phyloP scores from a whole-genome alignment of 2,113 vertebrate genomes.

The Gymnarchus niloticus region DNA sequence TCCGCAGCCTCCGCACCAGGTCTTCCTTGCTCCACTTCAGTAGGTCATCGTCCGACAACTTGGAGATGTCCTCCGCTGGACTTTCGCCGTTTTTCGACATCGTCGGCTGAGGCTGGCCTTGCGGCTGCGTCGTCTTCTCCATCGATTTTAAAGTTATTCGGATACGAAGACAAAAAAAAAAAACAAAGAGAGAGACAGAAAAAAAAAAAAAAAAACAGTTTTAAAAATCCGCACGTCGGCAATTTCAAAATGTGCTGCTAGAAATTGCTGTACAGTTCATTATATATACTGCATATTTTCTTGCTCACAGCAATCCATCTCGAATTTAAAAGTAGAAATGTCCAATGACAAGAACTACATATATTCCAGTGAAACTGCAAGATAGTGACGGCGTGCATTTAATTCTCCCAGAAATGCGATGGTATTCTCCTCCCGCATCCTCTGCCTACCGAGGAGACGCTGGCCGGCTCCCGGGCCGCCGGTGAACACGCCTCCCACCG shows the following conservation, averaged over 20 bases:
- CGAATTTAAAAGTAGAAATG: not conserved
- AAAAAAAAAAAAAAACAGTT: conserved; percentile 25
- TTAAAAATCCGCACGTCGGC: not conserved
- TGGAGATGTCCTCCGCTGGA: conserved; percentile 76
- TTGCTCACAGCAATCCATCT: conserved; percentile 9
- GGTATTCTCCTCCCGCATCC: conserved; percentile 9
- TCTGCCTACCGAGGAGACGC: conserved; percentile 35
- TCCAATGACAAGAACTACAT: not conserved
- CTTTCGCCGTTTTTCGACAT: conserved; percentile 51
- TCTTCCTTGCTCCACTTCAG: conserved; percentile 89
- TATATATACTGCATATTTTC: conserved; percentile 15
- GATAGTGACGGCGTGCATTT: not conserved
- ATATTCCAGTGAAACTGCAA: not conserved
- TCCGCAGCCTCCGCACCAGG: conserved; percentile 81
- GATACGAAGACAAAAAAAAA: conserved; percentile 25
- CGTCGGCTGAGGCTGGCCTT: conserved; percentile 37
- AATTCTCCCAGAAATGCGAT: not conserved
- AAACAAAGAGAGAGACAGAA: conserved; percentile 23
- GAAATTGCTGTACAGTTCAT: not conserved
- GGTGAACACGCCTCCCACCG: conserved; percentile 43
- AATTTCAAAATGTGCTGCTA: not conserved
- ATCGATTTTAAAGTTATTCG: conserved; percentile 41
- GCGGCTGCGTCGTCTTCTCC: conserved; percentile 51
- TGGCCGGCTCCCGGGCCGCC: conserved; percentile 31
- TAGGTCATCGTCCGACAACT: conserved; percentile 84